Evolutionary conservation across 2,113 vertebrate species (phyloP).

Genomic region (Daboia siamensis): DNA sequence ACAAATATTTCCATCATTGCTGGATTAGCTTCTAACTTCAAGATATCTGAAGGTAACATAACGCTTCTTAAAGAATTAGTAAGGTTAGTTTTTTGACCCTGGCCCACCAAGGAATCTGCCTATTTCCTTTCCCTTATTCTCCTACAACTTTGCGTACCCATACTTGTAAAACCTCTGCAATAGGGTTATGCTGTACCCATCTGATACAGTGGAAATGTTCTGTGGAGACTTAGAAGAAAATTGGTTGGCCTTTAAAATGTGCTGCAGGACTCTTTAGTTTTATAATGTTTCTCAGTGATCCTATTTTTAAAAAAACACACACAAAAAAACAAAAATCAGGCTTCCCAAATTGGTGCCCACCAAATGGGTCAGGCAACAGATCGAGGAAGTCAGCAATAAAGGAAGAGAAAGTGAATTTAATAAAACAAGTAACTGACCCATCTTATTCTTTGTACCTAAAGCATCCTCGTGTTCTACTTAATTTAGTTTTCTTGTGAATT

Average conservation of each 20-base stretch:
- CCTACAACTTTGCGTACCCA: background rate
- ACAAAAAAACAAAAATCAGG: background rate
- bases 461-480: constrained; percentile 41
- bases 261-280: rapidly evolving
- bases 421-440: constrained; percentile 18
- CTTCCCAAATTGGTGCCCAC: background rate
- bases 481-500: constrained; percentile 53
- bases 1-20: rapidly evolving
- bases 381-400: constrained; percentile 7
- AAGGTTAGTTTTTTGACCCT: background rate
- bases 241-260: background rate
- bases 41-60: background rate
- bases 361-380: background rate
- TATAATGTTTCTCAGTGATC: background rate
- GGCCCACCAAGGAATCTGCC: background rate
- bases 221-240: background rate
- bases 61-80: background rate
- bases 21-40: background rate
- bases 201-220: background rate
- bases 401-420: background rate
- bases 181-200: background rate
- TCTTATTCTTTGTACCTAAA: constrained; percentile 26
- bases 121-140: background rate
- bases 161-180: background rate
- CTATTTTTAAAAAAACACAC: too few species aligned